Evolutionary conservation across 64 coral and sea anemone species (phyloP), one percentile per base, ranked within the genome.

Genomic region (Trachythela sp.): DNA sequence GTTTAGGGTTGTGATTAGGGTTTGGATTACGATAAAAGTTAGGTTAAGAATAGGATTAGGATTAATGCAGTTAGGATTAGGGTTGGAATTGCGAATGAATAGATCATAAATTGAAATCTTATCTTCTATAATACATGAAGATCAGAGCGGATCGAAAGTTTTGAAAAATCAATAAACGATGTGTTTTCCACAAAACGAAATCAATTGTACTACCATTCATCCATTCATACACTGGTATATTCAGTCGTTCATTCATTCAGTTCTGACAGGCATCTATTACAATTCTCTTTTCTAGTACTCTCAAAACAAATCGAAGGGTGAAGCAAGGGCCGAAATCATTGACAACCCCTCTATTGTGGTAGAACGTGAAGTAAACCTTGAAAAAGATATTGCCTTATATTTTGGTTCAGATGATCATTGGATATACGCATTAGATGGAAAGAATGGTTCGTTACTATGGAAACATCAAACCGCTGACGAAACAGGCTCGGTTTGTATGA

Each of bases 391-490:
- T 2, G 94, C 93, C 0, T 80, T 91, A 15, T 97, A 94, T 60
- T 18, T 97, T 40, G 92, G 93, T 22, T 92, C 91, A 5, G 95
- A 97, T 17, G 95, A 97, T 83, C 95, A 97, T 38, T 94, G 91
- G 90, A 89, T 97, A 30, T 97, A 97, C 48, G 95, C 95, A 35
- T 24, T 97, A 83, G 95, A 97, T 84, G 88, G 93, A 9, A 88
- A 54, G 13, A 91, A 91, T 9, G 95, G 95, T 33, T 42, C 90
- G 18, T 22, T 97, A 51, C 85, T 92, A 58, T 97, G 95, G 95
- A 97, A 97, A 40, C 92, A 97, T 58, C 93, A 93, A 9, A 97
- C 95, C 6, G 93, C 93, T 13, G 95, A 98, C 34, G 95, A 98
- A 39, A 92, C 92, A 15, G 95, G 95, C 13, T 98, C 95, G 22